A percentile compares a stretch with the other conserved stretches of the same genome.
Evolutionary conservation across 2,888 invertebrate genomes (phyloP).

Genomic region (Phyllotreta cruciferae): DNA sequence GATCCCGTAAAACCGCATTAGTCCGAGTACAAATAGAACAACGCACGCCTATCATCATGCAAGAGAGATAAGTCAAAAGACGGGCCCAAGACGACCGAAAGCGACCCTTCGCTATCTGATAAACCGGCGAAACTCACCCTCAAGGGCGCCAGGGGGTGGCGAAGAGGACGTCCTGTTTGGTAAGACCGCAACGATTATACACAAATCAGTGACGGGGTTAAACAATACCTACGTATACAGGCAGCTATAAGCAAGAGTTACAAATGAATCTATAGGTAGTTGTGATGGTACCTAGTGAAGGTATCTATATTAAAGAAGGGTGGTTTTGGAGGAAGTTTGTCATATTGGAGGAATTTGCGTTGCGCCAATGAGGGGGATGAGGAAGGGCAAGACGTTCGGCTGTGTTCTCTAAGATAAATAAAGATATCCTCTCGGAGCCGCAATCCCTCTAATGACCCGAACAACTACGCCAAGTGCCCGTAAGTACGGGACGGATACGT

Average conservation of each 20-base stretch:
- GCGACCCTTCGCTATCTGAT: conserved; percentile 59
- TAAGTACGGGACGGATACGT: conserved; percentile 53
- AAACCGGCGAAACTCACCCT: conserved; percentile 56
- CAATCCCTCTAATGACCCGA: conserved; percentile 58
- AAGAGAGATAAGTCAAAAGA: conserved; percentile 53
- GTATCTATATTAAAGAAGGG: too few relatives aligned
- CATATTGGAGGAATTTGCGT: too few relatives aligned
- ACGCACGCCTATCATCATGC: conserved; percentile 46
- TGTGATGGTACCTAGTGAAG: too few relatives aligned
- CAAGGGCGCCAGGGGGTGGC: conserved; percentile 33
- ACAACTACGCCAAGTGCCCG: conserved; percentile 56
- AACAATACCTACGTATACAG: too few relatives aligned
- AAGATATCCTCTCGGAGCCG: conserved; percentile 55
- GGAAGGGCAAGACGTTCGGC: conserved; percentile 53
- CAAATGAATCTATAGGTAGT: too few relatives aligned
- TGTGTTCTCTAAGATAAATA: conserved; percentile 61
- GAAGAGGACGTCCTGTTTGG: conserved; percentile 45
- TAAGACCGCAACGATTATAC: conserved; percentile 56
- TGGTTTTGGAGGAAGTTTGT: too few relatives aligned
- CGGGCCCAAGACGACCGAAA: conserved; percentile 46
- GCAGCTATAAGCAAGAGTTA: too few relatives aligned
- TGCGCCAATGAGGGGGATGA: conserved; percentile 34
- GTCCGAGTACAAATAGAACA: conserved; percentile 24
- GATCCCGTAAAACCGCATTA: conserved; percentile 28
- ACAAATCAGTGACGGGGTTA: conserved; percentile 35